A percentile compares a stretch with the other conserved stretches of the same genome.
Evolutionary conservation across 2,888 invertebrate species (phyloP).

Genomic region (Ferdinandea cuprea): DNA sequence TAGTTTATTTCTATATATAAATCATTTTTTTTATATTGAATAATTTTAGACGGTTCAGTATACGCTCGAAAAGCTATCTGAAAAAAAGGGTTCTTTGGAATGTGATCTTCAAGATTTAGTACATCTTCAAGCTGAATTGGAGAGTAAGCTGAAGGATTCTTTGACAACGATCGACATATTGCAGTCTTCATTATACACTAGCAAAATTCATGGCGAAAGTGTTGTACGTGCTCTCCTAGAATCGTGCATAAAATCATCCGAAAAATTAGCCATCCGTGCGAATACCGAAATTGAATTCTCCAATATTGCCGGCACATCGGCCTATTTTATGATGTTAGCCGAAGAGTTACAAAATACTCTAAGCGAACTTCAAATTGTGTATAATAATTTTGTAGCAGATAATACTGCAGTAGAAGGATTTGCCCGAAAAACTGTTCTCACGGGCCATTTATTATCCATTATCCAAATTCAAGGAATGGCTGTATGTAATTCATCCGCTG

Average conservation of each 20-base stretch:
- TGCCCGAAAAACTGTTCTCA: conserved; percentile 76
- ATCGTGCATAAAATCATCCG: conserved; percentile 76
- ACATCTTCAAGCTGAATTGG: conserved; percentile 87
- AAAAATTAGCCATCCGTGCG: conserved; percentile 76
- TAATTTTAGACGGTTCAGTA: conserved; percentile 85
- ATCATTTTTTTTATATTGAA: background rate
- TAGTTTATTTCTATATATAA: no score
- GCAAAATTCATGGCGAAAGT: conserved; percentile 79
- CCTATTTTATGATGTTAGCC: conserved; percentile 77
- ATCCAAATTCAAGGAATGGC: conserved; percentile 90
- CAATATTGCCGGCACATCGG: conserved; percentile 75
- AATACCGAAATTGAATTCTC: conserved; percentile 77
- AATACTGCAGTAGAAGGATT: conserved; percentile 78
- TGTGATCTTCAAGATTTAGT: conserved; percentile 87
- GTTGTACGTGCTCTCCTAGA: conserved; percentile 76
- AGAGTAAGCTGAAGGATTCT: conserved; percentile 83
- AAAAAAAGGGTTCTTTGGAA: conserved; percentile 84
- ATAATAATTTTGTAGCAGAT: conserved; percentile 79
- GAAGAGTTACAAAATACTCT: conserved; percentile 76
- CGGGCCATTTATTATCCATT: conserved; percentile 85
- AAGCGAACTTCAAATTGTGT: conserved; percentile 75
- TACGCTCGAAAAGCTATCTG: conserved; percentile 86
- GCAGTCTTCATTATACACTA: conserved; percentile 77
- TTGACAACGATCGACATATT: conserved; percentile 76
- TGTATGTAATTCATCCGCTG: conserved; percentile 89